Evolutionary conservation across 2,113 vertebrate species (phyloP).

Genomic region (Grallaria varia): DNA sequence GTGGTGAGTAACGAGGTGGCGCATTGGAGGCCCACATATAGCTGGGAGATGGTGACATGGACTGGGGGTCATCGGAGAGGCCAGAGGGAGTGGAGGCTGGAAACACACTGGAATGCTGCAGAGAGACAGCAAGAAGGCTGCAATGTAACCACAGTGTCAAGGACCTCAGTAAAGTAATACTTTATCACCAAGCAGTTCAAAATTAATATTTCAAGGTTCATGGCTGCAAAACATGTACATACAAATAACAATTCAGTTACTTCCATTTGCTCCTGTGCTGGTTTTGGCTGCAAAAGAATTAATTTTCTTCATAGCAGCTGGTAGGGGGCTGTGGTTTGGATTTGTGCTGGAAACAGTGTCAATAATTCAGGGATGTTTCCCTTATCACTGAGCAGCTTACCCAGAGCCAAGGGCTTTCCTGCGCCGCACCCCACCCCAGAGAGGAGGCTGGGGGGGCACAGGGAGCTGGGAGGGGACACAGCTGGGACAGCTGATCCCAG

Average conservation of each 20-base stretch:
- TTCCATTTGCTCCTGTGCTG: background rate
- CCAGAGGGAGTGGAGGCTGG: constrained; percentile 86
- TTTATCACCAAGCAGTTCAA: background rate
- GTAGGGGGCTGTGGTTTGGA: background rate
- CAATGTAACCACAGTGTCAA: background rate
- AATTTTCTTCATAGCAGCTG: background rate
- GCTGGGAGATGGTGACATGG: constrained; percentile 89
- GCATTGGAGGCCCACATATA: constrained; percentile 92
- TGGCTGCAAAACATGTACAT: rapidly evolving
- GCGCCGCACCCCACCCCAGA: background rate
- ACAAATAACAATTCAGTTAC: background rate
- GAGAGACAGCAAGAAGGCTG: constrained; percentile 20
- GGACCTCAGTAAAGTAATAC: rapidly evolving
- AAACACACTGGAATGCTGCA: constrained; percentile 85
- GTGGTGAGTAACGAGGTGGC: constrained; percentile 91
- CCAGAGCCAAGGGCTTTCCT: background rate
- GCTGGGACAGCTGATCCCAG: background rate
- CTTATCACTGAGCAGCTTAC: background rate
- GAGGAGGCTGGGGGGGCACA: background rate
- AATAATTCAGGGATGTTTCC: background rate
- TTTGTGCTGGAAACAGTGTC: background rate
- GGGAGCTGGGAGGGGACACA: background rate
- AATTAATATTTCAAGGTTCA: background rate
- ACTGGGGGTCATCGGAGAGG: constrained; percentile 85
- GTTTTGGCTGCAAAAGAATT: background rate